Evolutionary conservation across 2,113 vertebrate species (phyloP), one percentile per base, ranked within the genome.

Genomic region (Falcunculus frontatus): DNA sequence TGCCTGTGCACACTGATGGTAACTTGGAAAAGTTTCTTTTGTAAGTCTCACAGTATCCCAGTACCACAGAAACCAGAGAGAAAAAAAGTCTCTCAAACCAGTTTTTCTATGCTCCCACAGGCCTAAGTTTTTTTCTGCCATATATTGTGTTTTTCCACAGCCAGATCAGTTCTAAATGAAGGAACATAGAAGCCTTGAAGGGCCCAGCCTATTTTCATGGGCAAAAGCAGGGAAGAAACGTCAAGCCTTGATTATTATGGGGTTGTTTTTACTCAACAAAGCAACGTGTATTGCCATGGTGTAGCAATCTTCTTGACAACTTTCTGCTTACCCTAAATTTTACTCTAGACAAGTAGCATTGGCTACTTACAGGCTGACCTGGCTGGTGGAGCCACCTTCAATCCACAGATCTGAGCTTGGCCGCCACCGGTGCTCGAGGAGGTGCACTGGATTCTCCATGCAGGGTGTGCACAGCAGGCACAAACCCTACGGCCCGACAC

Each of bases 391-490:
- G 25, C 21, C 39, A 67, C 13, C 42, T 69, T n/a, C 33, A 49
- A 30, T 1, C 6, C 26, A 55, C 16, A 49, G 41, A 42, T 16
- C 13, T 6, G 19, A 35, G 35, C 1, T 0, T 3, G 23, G 41
- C 23, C 3, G 1, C 9, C 1, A 0, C 6, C 0, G 0, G 16
- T 19, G n/a, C 35, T n/a, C 11, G 6, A 17, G 39, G 35, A 55
- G 27, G 9, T 17, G 16, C 26, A 2, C 23, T 20, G 52, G 42
- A 16, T 27, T 55, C 29, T 79, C 41, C 47, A 35, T 4, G 41
- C 35, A 72, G 42, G 55, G 12, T 6, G 33, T 4, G 42, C 37
- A 32, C 3, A 18, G 16, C 22, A 22, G 23, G 4, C 47, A 47
- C 25, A 68, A 56, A 47, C 18, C 30, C 44, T 46, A 20, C 1